Conservation (phyloP, 2,113 vertebrate species). For the Nothobranchius furzeri region DNA sequence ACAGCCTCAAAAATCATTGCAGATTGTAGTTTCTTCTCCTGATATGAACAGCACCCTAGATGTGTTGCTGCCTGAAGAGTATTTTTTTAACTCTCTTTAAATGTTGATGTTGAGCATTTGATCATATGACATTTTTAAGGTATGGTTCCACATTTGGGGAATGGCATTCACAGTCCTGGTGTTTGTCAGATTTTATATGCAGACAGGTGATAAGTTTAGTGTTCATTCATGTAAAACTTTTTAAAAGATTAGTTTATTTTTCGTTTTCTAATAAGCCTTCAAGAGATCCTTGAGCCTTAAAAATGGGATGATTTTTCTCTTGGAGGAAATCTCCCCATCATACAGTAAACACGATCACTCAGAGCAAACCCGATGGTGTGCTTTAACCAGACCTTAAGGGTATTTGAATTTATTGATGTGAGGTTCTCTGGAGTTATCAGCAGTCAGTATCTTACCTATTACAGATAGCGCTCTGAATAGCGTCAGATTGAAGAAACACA, state of each 20-base stretch:
- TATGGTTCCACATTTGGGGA: slow-evolving; percentile 32
- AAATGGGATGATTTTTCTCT: neutral
- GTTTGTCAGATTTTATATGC: neutral
- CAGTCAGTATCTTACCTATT: no score
- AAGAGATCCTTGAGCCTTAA: neutral
- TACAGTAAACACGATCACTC: no score
- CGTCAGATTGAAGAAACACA: no score
- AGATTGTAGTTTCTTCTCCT: slow-evolving; percentile 43
- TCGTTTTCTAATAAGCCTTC: neutral
- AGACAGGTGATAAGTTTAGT: neutral
- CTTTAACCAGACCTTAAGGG: no score
- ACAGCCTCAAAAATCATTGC: slow-evolving; percentile 29
- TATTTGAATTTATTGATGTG: no score
- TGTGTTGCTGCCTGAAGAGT: slow-evolving; percentile 35
- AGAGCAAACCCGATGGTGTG: no score
- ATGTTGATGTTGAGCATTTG: slow-evolving; percentile 10
- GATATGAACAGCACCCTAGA: slow-evolving; percentile 28
- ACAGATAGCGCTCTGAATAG: no score
- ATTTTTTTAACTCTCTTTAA: slow-evolving; percentile 38
- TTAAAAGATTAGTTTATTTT: neutral
- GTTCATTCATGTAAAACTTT: no score
- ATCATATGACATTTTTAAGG: slow-evolving; percentile 21
- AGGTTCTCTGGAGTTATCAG: no score
- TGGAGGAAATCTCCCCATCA: neutral
- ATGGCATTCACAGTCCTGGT: slow-evolving; percentile 1